These are phyloP conservation scores for Alloplasta piceator DNA, from an alignment of 2,888 invertebrate species.

Conservation along the genomic window DNA sequence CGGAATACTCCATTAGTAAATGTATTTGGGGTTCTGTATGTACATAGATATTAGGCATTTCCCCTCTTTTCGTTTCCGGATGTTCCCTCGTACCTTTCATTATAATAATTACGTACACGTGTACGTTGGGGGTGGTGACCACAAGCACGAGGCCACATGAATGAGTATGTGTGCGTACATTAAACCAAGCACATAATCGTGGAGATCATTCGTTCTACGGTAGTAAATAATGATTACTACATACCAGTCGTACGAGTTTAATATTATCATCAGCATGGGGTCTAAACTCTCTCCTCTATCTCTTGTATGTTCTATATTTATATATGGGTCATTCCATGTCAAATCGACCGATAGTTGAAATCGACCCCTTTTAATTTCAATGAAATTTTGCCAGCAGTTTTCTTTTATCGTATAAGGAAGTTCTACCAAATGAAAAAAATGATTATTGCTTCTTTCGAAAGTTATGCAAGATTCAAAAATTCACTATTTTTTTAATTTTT, in stretches of 20 bases:
- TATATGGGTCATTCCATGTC: too few relatives aligned
- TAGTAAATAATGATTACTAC: constrained; percentile 58
- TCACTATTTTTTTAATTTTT: too few relatives aligned
- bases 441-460: too few relatives aligned
- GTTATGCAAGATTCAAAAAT: too few relatives aligned
- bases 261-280: constrained; percentile 50
- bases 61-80: constrained; percentile 4
- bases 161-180: neutral
- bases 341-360: too few relatives aligned
- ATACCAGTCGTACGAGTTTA: constrained; percentile 54
- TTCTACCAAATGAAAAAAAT: too few relatives aligned
- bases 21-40: constrained; percentile 56
- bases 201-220: constrained; percentile 31
- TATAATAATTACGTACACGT: constrained; percentile 27
- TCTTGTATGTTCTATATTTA: neutral
- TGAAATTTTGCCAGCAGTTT: too few relatives aligned
- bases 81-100: constrained; percentile 14
- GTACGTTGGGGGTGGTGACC: constrained; percentile 18
- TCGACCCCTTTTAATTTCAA: too few relatives aligned
- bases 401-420: too few relatives aligned
- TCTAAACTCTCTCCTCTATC: constrained; percentile 27
- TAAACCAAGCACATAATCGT: constrained; percentile 35
- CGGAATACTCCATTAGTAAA: constrained; percentile 57
- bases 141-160: neutral
- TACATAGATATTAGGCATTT: constrained; percentile 28